Evolutionary conservation across 2,113 vertebrate species (phyloP), one percentile per base, ranked within the genome.

Genomic region (Chloropsis cyanopogon): DNA sequence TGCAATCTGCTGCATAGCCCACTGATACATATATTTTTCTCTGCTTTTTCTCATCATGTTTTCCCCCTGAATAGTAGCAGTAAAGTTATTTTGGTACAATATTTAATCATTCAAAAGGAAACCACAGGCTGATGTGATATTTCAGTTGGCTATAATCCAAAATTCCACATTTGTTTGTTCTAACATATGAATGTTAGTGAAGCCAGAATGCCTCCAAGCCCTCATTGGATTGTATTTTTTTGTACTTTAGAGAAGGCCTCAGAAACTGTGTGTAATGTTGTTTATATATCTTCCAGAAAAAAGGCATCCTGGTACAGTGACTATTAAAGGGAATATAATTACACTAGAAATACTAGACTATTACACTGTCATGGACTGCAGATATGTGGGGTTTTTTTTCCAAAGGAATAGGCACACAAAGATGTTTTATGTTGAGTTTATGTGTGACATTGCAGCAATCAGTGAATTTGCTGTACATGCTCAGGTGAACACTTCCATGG

Each of bases 91-190:
- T 87, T 66, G 60, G n/a, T 93, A 95, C 79, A 86, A 77, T 82
- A 93, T 94, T 95, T 88, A 91, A 88, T 96, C 80, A 78, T 90
- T 92, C 73, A 71, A 82, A 85, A 90, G 42, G 91, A 92, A 63
- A 93, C 29, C 50, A 66, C 86, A 86, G 76, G 90, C 46, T 86
- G 63, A 85, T 68, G 50, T 83, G 37, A 17, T 86, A 84, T 87
- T 94, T 89, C 60, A 73, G 12, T 81, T 93, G 85, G 60, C 76
- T 95, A 10, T 70, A 79, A 93, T 46, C 52, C 66, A 95, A 95
- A 88, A 71, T 52, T 14, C 14, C 61, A n/a, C 54, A 87, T 91
- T 73, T 94, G 83, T 93, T 95, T 92, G 66, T 63, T 80, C 31
- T 69, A 35, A 54, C 78, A 50, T 60, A 42, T 59, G 49, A 69